Conservation (phyloP, 2,113 vertebrate species). For the Suricata suricatta region DNA sequence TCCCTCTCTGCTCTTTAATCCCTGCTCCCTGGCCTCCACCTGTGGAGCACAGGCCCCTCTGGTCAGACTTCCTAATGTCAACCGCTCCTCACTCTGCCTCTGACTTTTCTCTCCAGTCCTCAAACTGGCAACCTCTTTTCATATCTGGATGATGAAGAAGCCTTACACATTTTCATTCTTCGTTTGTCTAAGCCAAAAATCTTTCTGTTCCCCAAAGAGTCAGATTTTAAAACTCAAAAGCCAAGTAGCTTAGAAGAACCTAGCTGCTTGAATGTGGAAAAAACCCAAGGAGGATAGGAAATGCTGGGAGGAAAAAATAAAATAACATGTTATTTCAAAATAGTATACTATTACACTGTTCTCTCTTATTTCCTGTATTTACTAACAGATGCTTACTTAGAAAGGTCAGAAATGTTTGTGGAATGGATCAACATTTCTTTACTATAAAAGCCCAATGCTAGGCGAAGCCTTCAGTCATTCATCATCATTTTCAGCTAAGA, state of each 20-base stretch:
- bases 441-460: background rate
- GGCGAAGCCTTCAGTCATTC: background rate
- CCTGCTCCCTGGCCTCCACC: background rate
- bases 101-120: background rate
- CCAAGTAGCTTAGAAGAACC: background rate
- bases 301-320: background rate
- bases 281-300: conserved; percentile 11
- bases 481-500: background rate
- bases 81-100: background rate
- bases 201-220: background rate
- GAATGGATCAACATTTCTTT: background rate
- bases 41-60: background rate
- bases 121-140: background rate
- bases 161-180: background rate
- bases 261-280: background rate
- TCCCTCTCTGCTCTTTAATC: background rate
- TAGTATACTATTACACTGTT: background rate
- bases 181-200: background rate
- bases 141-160: background rate
- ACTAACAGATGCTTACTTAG: background rate
- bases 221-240: conserved; percentile 31
- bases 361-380: background rate
- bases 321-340: background rate
- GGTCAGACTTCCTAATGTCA: background rate
- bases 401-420: background rate